phyloP scores from a whole-genome alignment of 2,888 invertebrate species.

The Julus scandinavius region DNA sequence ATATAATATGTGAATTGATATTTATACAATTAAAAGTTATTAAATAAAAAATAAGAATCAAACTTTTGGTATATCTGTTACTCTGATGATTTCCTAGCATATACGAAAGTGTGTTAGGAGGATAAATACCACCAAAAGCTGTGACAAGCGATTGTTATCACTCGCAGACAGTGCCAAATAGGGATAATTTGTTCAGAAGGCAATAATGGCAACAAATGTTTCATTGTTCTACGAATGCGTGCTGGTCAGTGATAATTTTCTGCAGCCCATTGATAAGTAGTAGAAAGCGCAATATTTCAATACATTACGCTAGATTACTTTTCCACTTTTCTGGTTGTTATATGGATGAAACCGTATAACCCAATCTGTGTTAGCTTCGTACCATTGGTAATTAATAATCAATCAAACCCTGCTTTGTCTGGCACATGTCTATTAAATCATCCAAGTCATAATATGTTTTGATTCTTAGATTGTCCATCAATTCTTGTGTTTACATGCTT shows the following conservation, averaged over 20 bases:
- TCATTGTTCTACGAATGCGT: not conserved
- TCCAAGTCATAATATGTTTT: not conserved
- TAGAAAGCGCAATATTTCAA: not conserved
- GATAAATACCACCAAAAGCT: no score
- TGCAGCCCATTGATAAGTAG: not conserved
- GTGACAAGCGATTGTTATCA: not conserved
- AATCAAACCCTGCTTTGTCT: slow-evolving; percentile 2
- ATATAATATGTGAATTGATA: no score
- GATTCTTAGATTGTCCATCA: slow-evolving; percentile 5
- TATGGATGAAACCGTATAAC: not conserved
- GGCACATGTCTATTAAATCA: slow-evolving; percentile 27
- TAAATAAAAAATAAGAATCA: no score
- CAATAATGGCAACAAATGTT: not conserved
- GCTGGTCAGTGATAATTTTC: not conserved
- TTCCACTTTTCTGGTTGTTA: not conserved
- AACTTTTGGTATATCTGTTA: no score
- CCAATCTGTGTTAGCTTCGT: not conserved
- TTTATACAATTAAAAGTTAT: no score
- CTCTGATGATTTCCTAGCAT: no score
- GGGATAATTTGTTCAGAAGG: not conserved
- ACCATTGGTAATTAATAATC: not conserved
- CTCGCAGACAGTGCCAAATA: not conserved
- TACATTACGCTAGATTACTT: not conserved
- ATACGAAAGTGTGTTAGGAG: no score
- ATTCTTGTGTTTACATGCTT: not conserved